Evolutionary conservation across 2,797 vertebrate species (phyloP), one percentile per base, ranked within the genome.

Genomic region (Cryptoprocta ferox): DNA sequence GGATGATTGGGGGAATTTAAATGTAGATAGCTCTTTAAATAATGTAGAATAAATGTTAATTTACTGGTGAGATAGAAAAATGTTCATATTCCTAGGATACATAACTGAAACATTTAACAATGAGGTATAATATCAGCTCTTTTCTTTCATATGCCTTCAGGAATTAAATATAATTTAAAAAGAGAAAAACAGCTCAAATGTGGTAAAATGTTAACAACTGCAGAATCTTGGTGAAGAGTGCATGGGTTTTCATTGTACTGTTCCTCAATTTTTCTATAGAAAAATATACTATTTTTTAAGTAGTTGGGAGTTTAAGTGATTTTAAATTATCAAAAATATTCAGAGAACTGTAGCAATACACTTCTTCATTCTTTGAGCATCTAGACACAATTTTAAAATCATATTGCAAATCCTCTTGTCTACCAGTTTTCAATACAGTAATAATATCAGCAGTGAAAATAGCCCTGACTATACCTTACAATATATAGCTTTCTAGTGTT

Each of bases 191-290:
- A n/a, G 32, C 45, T 85, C 28, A 92, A 68, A 73, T 6, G 1
- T 59, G 15, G 15, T 50, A 76, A 84, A 90, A 70, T 21, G 5
- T 37, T 50, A 92, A 56, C 39, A 78, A 86, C 35, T 42, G 6
- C 37, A 92, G 32, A 75, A 48, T 78, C 53, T 91, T 73, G n/a
- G 8, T 48, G 30, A 78, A 80, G 19, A 32, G 12, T 61, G 35
- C 85, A 63, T 85, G 14, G 9, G 0, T 61, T 1, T 45, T 94
- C 39, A 63, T 56, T 30, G 35, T 61, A 80, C 26, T 48, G 16
- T 39, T 92, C 86, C 94, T 94, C 59, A 70, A 35, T 19, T 95
- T 96, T 96, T 80, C 68, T 65, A 48, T 30, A 90, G 70, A n/a
- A n/a, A n/a, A n/a, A 30, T 91, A 1, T 37, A 14, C 39, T 45